Conservation (phyloP, 23 tunicate genomes). For the Halocynthia aurantium region DNA sequence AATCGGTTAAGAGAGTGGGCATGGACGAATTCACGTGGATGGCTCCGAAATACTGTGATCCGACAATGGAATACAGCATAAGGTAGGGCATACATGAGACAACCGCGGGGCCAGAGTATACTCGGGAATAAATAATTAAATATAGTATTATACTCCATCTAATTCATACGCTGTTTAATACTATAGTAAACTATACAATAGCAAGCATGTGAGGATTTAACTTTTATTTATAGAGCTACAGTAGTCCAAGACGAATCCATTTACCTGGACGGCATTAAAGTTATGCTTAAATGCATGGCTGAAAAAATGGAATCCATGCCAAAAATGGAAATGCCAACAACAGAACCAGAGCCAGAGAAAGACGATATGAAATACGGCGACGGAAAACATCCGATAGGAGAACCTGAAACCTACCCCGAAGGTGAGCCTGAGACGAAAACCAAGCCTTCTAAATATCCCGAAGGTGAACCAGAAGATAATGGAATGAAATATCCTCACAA, state of each 20-base stretch:
- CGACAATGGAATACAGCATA: neutral
- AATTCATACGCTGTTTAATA: too few relatives aligned
- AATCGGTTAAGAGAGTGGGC: neutral
- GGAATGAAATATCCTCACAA: too few relatives aligned
- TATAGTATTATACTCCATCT: too few relatives aligned
- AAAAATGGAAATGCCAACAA: neutral
- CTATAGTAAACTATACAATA: too few relatives aligned
- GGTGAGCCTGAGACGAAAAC: neutral
- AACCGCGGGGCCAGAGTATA: too few relatives aligned
- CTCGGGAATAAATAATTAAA: too few relatives aligned
- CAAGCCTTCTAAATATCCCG: too few relatives aligned
- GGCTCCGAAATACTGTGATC: slow-evolving; percentile 10
- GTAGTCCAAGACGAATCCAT: neutral
- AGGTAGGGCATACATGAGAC: neutral
- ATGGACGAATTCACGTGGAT: slow-evolving; percentile 4
- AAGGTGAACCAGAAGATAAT: too few relatives aligned
- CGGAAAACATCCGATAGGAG: neutral
- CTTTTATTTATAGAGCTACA: neutral
- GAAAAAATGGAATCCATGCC: neutral
- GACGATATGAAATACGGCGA: neutral
- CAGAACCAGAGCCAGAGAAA: neutral
- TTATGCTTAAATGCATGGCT: slow-evolving; percentile 4
- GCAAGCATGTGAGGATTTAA: neutral
- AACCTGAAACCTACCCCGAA: neutral
- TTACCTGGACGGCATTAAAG: neutral